Conservation (phyloP, 2,113 vertebrate genomes). For the Chelonoidis abingdonii region DNA sequence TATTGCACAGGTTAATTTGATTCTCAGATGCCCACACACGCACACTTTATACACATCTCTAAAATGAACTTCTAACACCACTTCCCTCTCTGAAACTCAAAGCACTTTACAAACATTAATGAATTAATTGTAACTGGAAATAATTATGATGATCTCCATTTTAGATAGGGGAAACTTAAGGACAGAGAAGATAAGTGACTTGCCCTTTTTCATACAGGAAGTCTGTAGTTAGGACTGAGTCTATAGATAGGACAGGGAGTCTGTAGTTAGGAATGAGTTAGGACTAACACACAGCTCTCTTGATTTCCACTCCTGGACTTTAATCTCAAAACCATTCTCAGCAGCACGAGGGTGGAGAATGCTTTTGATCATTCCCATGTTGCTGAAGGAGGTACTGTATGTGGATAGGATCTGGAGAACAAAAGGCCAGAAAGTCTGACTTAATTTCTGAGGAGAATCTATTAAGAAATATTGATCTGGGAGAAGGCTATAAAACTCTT, state of each 20-base stretch:
- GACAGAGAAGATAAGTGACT: background rate
- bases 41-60: background rate
- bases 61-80: background rate
- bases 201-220: background rate
- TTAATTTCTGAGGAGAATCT: background rate
- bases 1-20: background rate
- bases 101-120: background rate
- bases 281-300: background rate
- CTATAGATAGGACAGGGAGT: background rate
- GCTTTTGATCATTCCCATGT: background rate
- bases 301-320: background rate
- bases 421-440: background rate
- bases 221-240: background rate
- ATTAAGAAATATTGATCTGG: background rate
- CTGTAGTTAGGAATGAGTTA: background rate
- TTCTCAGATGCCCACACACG: background rate
- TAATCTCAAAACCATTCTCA: background rate
- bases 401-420: background rate
- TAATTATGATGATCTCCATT: background rate
- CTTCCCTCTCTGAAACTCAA: background rate
- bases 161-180: background rate
- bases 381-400: background rate
- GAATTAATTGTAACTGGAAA: background rate
- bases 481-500: background rate
- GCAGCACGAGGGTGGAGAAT: background rate